These are phyloP conservation scores for Lepus oiostolus DNA, from an alignment of 2,797 vertebrate species.

Conservation along the genomic window DNA sequence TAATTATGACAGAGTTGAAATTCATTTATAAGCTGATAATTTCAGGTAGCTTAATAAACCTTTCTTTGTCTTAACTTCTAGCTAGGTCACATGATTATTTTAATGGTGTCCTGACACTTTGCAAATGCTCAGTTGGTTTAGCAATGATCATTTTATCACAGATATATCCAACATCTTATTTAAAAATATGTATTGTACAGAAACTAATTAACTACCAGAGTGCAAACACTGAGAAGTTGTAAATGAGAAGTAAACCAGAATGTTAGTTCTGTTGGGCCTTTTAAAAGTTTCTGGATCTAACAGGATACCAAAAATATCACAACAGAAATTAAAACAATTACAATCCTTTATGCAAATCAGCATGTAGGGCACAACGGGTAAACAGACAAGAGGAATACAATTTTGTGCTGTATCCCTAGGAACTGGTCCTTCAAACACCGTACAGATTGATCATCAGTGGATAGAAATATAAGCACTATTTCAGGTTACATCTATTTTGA, in stretches of 20 bases:
- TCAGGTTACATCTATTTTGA: neutral
- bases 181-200: neutral
- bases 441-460: neutral
- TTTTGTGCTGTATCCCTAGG: accelerated
- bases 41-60: conserved; percentile 62
- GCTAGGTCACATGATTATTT: neutral
- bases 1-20: conserved; percentile 34
- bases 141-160: neutral
- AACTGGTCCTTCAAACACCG: neutral
- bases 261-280: neutral
- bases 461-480: neutral
- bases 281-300: neutral
- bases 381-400: neutral
- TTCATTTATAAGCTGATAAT: conserved; percentile 45
- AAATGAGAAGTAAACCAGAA: neutral
- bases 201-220: neutral
- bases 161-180: neutral
- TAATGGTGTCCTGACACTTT: neutral
- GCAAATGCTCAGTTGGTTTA: neutral
- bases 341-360: neutral
- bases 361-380: neutral
- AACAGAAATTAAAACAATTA: neutral
- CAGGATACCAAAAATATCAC: neutral
- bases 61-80: conserved; percentile 35
- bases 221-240: neutral